Evolutionary conservation across 2,888 invertebrate genomes (phyloP), one percentile per base, ranked within the genome.

Genomic region (Nemotelus nigrinus): DNA sequence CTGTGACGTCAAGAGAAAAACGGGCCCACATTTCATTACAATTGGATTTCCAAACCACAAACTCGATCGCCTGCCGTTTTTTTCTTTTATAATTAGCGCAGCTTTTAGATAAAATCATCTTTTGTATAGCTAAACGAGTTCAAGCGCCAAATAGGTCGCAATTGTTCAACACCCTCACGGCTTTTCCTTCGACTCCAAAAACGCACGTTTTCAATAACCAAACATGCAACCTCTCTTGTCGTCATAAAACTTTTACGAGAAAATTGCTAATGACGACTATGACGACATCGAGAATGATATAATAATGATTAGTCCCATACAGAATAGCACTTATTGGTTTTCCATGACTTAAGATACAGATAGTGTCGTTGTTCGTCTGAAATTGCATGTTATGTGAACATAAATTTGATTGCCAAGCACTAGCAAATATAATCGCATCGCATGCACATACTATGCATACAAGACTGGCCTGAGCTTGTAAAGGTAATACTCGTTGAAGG

Each of bases 351-450:
- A 63, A 43, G n/a, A 65, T 47, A 44, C 65, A 58, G 25, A n/a
- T 53, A 53, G 53, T 53, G 53, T 53, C 6, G 6, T 6, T 53
- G 7, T 63, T 65, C 65, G 45, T 45, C 41, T n/a, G 44, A 43
- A 55, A 41, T 71, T 53, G 71, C 71, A 71, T 71, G 55, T 71
- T 25, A 2, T 71, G 43, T 25, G 43, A 53, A 10, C 71, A 57
- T 71, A 71, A 71, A 55, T 71, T 71, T 44, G 55, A 65, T 65
- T 43, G 65, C 43, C 25, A 25, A 25, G 50, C 5, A 50, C 6
- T 7, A 65, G 3, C 47, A 65, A 47, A 53, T 71, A 43, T 44
- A 44, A 71, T 71, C 44, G 10, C 55, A 47, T 50, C 10, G 25
- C n/a, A 3, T 10, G 8, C 10, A 47, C 8, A n/a, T 7, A 58